Conservation (phyloP, 2,797 vertebrate species). For the Discoglossus pictus region DNA sequence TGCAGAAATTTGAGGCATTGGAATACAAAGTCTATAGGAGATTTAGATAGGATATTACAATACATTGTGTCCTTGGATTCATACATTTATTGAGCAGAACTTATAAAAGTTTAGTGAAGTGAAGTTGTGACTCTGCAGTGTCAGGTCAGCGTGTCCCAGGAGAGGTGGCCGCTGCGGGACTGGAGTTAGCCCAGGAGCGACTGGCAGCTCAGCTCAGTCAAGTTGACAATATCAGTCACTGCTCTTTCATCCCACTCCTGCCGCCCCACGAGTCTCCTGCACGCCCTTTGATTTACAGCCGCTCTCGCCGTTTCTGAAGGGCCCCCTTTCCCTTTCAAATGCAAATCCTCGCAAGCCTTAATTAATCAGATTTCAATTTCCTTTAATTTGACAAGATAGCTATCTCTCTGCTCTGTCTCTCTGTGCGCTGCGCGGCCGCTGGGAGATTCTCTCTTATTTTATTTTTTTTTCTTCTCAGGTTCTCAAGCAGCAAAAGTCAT, state of each 20-base stretch:
- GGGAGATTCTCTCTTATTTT: conserved; percentile 48
- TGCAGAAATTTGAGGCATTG: too few relatives aligned
- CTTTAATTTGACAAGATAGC: conserved; percentile 53
- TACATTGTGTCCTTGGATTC: too few relatives aligned
- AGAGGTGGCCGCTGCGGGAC: conserved; percentile 37
- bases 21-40: too few relatives aligned
- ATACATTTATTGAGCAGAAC: conserved; percentile 9
- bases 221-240: conserved; percentile 50
- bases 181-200: conserved; percentile 34
- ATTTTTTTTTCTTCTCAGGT: conserved; percentile 33
- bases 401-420: conserved; percentile 46
- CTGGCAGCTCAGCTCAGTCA: conserved; percentile 48
- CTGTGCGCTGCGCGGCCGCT: conserved; percentile 32
- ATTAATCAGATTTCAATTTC: conserved; percentile 54
- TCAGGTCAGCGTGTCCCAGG: conserved; percentile 40
- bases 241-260: conserved; percentile 51
- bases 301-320: conserved; percentile 48
- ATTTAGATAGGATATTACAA: too few relatives aligned
- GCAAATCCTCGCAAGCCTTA: conserved; percentile 51
- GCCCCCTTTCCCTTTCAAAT: conserved; percentile 50
- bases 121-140: conserved; percentile 41
- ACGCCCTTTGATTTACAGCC: conserved; percentile 51
- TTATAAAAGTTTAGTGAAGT: conserved; percentile 42
- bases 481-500: conserved; percentile 48
- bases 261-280: conserved; percentile 49